Conservation (phyloP, 92 coral and sea anemone species). For the Palythoa grandiflora region DNA sequence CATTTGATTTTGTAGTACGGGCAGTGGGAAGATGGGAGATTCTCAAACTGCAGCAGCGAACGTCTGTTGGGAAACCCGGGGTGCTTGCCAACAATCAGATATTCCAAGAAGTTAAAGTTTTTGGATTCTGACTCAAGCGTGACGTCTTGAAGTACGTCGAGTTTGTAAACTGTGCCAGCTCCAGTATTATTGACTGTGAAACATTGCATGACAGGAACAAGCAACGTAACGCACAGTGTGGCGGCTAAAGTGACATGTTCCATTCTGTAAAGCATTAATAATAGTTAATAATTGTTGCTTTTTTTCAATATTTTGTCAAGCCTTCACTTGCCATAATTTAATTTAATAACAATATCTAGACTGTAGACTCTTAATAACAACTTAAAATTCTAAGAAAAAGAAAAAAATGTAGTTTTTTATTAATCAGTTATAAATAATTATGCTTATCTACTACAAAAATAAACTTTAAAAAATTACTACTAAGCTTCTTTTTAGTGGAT, state of each 20-base stretch:
- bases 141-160: conserved; percentile 50
- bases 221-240: conserved; percentile 8
- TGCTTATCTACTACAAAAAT: neutral
- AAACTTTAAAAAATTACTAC: too few relatives aligned
- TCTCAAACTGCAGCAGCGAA: conserved; percentile 49
- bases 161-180: conserved; percentile 33
- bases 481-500: too few relatives aligned
- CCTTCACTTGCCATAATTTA: neutral
- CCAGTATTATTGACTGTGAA: conserved; percentile 16
- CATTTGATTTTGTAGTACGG: conserved; percentile 26
- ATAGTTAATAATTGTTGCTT: neutral
- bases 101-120: conserved; percentile 46
- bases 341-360: too few relatives aligned
- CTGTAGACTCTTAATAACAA: too few relatives aligned
- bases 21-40: conserved; percentile 4
- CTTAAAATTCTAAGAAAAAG: too few relatives aligned
- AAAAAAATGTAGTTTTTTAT: too few relatives aligned
- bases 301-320: neutral
- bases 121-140: conserved; percentile 41
- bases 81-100: conserved; percentile 53
- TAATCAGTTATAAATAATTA: too few relatives aligned
- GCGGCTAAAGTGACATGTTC: neutral
- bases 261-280: conserved; percentile 7
- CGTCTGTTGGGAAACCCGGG: conserved; percentile 62
- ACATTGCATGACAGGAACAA: conserved; percentile 28